Evolutionary conservation across 2,888 invertebrate species (phyloP), one percentile per base, ranked within the genome.

Genomic region (Gerris lacustris): DNA sequence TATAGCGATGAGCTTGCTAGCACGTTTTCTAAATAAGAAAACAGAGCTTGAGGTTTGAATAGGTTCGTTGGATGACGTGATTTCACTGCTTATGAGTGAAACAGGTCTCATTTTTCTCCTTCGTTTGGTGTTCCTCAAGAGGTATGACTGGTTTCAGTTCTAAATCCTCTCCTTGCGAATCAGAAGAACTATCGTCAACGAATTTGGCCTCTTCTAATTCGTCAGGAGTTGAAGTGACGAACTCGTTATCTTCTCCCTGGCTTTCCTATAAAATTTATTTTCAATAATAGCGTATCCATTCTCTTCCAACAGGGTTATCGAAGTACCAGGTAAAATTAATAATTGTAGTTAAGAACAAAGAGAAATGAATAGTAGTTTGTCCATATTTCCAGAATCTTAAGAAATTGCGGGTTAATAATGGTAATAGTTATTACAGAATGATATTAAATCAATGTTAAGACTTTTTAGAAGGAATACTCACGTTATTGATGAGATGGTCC

Each of bases 401-500:
- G n/a, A 62, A 62, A 15, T 15, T 1, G 5, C n/a, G 11, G 11
- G 4, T 62, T 62, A 15, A 15, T 62, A 15, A n/a, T 62, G n/a
- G n/a, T 62, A 15, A 62, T 62, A 62, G 11, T 62, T 62, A n/a
- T 62, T 62, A 62, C 62, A 62, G 62, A 11, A 62, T 31, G 31
- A 31, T 31, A 31, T 31, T 31, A 31, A 31, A 31, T 31, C 31
- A 31, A 31, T 31, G 31, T 31, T 31, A 31, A 31, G 31, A 31
- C 31, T 31, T 31, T 31, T 31, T 31, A 31, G 31, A 31, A 31
- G 4, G 1, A 7, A 6, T 47, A 9, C n/a, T 18, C 18, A 47
- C 69, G 45, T 75, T 75, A 47, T 74, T 72, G 62, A 77, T 72
- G 6, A 77, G 75, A 68, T 75, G 74, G 69, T 77, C 77, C 11